These are phyloP conservation scores for Dromococcyx pavoninus DNA, from an alignment of 2,797 vertebrate species.

Conservation along the genomic window DNA sequence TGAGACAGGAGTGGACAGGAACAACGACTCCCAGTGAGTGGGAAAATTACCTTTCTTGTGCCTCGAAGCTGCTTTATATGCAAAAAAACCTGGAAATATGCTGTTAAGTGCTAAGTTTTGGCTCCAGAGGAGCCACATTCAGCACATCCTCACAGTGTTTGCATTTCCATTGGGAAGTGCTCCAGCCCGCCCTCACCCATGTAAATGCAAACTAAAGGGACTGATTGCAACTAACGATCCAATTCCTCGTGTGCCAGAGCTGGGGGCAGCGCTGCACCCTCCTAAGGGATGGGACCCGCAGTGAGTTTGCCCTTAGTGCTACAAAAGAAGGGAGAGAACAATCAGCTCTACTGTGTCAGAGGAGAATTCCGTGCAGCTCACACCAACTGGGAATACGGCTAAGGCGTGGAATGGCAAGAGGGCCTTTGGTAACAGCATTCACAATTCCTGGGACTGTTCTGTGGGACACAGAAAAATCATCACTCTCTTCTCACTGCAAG, in stretches of 20 bases:
- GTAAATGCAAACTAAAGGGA: background rate
- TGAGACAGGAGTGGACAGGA: background rate
- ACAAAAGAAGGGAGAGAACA: background rate
- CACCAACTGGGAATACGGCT: background rate
- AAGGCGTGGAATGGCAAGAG: rapidly evolving
- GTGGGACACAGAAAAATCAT: background rate
- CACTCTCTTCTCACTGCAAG: background rate
- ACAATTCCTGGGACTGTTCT: background rate
- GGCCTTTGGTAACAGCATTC: background rate
- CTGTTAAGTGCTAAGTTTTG: background rate
- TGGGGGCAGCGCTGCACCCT: background rate
- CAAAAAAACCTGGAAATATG: background rate
- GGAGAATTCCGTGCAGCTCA: background rate
- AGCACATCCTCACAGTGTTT: background rate
- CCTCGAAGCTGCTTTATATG: background rate
- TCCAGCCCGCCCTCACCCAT: background rate
- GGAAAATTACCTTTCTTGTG: slow-evolving; percentile 10
- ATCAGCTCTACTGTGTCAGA: background rate
- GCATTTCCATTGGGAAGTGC: slow-evolving; percentile 4
- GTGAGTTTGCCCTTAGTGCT: background rate
- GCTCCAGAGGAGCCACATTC: background rate
- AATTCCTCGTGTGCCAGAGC: background rate
- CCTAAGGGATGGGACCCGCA: background rate
- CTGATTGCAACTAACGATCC: background rate
- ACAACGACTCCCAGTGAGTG: background rate